Percentiles rank a stretch among this genome's conserved stretches.
phyloP scores from a whole-genome alignment of 2,797 vertebrate species.

The Melopsittacus undulatus region DNA sequence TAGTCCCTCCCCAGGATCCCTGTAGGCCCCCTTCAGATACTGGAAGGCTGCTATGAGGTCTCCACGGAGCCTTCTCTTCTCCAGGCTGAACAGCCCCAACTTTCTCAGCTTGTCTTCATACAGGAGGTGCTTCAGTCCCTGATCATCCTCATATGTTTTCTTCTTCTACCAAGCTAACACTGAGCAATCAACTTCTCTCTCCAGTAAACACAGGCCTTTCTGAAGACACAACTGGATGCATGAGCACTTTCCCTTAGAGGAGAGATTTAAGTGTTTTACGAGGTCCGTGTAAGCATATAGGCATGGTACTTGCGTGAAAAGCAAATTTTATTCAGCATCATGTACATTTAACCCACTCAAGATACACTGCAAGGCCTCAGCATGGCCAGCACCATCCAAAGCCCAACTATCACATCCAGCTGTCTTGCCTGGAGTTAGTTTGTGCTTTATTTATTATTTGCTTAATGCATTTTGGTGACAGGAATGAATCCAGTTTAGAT shows the following conservation, averaged over 20 bases:
- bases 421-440: constrained; percentile 22
- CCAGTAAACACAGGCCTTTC: background rate
- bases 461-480: background rate
- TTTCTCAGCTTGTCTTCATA: no score
- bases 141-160: background rate
- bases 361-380: background rate
- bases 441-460: background rate
- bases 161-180: background rate
- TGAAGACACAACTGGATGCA: background rate
- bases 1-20: no score
- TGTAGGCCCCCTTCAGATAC: no score
- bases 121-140: no score
- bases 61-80: no score
- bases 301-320: background rate
- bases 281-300: background rate
- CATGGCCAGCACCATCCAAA: background rate
- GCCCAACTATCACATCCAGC: background rate
- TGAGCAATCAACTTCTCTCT: background rate
- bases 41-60: no score
- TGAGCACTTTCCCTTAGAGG: background rate
- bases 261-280: rapidly evolving
- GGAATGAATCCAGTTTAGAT: constrained; percentile 12
- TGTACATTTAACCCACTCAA: background rate
- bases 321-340: background rate
- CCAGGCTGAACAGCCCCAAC: no score